Conservation (phyloP, 2,797 vertebrate species). For the Sebastes itinus region DNA sequence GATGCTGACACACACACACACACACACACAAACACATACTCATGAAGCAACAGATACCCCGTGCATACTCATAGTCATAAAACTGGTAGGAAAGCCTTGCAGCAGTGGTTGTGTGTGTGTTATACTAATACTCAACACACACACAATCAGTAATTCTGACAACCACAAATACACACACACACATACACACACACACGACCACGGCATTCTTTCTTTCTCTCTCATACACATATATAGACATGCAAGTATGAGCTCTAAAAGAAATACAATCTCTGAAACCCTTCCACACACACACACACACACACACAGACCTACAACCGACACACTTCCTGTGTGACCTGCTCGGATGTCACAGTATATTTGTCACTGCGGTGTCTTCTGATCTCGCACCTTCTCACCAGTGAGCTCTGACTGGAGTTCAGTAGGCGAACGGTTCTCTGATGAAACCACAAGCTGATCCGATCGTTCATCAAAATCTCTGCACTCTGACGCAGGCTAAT, state of each 20-base stretch:
- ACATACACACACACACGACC: background rate
- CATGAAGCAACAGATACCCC: background rate
- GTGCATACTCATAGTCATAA: background rate
- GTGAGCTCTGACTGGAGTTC: background rate
- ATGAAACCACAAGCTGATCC: constrained; percentile 20
- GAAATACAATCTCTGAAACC: background rate
- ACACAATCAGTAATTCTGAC: background rate
- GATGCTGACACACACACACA: background rate
- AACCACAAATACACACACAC: background rate
- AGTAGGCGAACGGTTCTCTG: background rate
- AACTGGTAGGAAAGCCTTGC: background rate
- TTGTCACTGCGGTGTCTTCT: constrained; percentile 28
- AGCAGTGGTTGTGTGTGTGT: background rate
- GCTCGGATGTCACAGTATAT: constrained; percentile 53
- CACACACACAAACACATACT: background rate
- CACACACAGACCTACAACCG: constrained; percentile 7
- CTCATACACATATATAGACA: background rate
- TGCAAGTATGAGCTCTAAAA: background rate
- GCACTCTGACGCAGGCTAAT: constrained; percentile 12
- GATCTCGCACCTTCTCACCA: constrained; percentile 41
- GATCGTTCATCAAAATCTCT: constrained; percentile 15
- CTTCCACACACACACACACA: background rate
- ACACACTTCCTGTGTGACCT: constrained; percentile 45
- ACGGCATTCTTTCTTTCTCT: background rate
- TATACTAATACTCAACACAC: background rate